Evolutionary conservation across 2,888 invertebrate genomes (phyloP).

Genomic region (Eutolmus rufibarbis): DNA sequence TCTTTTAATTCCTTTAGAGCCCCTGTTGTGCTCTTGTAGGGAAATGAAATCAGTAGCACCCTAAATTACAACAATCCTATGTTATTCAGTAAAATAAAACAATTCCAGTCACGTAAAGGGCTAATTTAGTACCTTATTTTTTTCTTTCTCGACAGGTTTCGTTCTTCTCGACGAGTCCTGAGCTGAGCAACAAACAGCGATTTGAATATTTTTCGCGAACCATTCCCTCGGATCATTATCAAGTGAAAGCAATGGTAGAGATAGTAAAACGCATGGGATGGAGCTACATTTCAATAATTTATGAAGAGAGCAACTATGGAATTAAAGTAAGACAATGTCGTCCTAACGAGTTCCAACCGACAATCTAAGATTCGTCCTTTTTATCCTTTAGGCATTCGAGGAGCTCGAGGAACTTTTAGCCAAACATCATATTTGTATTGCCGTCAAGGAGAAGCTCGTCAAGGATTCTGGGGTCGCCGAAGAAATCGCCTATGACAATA

Average conservation of each 20-base stretch:
- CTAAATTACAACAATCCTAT: neutral
- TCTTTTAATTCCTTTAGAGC: neutral
- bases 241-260: constrained; percentile 94
- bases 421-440: constrained; percentile 88
- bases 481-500: constrained; percentile 85
- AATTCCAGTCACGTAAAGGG: constrained; percentile 22
- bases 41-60: neutral
- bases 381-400: constrained; percentile 85
- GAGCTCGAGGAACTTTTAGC: constrained; percentile 87
- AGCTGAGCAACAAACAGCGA: constrained; percentile 90
- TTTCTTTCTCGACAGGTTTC: constrained; percentile 75
- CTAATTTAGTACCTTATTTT: neutral
- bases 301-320: constrained; percentile 95
- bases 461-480: constrained; percentile 95
- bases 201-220: constrained; percentile 95
- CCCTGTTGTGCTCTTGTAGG: neutral
- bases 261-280: constrained; percentile 86
- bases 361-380: neutral
- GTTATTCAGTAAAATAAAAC: neutral
- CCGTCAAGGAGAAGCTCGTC: constrained; percentile 90
- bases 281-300: constrained; percentile 95
- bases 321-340: constrained; percentile 74
- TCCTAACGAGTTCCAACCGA: neutral
- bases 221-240: constrained; percentile 93
- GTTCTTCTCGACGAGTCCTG: constrained; percentile 94